Conservation (phyloP, 2,888 invertebrate genomes). For the Trachelus tabidus region DNA sequence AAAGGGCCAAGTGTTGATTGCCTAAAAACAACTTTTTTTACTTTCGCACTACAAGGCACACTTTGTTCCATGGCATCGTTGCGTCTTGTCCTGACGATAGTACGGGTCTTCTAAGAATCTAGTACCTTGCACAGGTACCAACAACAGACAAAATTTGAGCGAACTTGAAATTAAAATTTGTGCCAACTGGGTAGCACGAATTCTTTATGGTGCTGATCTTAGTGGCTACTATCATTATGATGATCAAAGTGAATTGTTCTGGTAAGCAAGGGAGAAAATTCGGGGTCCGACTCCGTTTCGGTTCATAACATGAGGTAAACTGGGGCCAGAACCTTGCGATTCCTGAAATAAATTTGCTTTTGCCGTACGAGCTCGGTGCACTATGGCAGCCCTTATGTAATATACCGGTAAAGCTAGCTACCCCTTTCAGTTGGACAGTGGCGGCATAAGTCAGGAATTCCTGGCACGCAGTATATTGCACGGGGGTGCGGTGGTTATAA, state of each 20-base stretch:
- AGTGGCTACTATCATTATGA: not conserved
- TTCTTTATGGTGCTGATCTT: not conserved
- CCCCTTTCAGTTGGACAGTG: constrained; percentile 52
- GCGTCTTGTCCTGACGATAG: constrained; percentile 8
- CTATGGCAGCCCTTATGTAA: constrained; percentile 14
- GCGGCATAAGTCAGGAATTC: constrained; percentile 64
- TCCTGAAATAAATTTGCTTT: constrained; percentile 39
- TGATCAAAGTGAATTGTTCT: not conserved
- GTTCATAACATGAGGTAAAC: not conserved
- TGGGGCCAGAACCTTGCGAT: constrained; percentile 4
- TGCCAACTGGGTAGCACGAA: not conserved
- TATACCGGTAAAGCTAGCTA: constrained; percentile 44
- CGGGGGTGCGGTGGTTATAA: constrained; percentile 60
- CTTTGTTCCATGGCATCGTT: constrained; percentile 19
- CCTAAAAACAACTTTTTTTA: constrained; percentile 58
- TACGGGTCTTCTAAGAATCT: not conserved
- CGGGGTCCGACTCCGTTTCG: not conserved
- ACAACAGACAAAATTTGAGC: not conserved
- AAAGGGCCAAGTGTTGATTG: constrained; percentile 62
- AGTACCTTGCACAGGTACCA: not conserved
- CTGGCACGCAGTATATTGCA: constrained; percentile 65
- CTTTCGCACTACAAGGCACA: constrained; percentile 1
- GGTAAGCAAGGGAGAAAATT: not conserved
- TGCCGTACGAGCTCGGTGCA: constrained; percentile 28
- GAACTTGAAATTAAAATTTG: not conserved